Evolutionary conservation across 1,140 invertebrate species (phyloP).

Genomic region (Phymorhynchus buccinoides): DNA sequence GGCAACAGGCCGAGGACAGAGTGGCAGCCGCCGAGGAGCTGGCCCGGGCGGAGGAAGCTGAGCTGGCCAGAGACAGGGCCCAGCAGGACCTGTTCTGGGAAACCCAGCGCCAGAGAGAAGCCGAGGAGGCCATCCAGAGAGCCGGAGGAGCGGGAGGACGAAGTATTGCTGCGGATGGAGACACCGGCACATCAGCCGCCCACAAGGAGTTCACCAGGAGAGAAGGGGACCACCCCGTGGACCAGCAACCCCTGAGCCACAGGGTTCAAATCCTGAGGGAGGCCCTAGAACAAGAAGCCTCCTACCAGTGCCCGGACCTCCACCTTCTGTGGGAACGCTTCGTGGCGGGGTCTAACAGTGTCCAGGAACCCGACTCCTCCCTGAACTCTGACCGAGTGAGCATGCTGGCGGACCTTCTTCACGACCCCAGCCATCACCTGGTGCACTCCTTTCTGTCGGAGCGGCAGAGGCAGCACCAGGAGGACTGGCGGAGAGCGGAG

Average conservation of each 20-base stretch:
- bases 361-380: slow-evolving; percentile 52
- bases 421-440: slow-evolving; percentile 42
- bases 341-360: slow-evolving; percentile 55
- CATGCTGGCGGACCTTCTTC: slow-evolving; percentile 56
- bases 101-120: slow-evolving; percentile 9
- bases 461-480: slow-evolving; percentile 34
- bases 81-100: background rate
- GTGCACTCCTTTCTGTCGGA: slow-evolving; percentile 40
- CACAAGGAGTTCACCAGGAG: background rate
- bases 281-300: slow-evolving; percentile 54
- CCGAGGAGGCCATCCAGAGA: background rate
- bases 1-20: too few species aligned
- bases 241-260: slow-evolving; percentile 55
- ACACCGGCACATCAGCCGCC: background rate
- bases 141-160: too few species aligned
- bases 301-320: slow-evolving; percentile 54
- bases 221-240: slow-evolving; percentile 47
- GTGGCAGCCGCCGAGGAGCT: background rate
- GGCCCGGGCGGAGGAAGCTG: background rate
- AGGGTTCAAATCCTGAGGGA: slow-evolving; percentile 57
- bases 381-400: slow-evolving; percentile 58
- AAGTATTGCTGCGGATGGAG: background rate
- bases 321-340: slow-evolving; percentile 65
- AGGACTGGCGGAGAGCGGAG: slow-evolving; percentile 36
- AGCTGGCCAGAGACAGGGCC: background rate